A percentile compares a stretch with the other conserved stretches of the same genome.
phyloP scores from a whole-genome alignment of 2,113 vertebrate genomes.

The Lagopus muta region DNA sequence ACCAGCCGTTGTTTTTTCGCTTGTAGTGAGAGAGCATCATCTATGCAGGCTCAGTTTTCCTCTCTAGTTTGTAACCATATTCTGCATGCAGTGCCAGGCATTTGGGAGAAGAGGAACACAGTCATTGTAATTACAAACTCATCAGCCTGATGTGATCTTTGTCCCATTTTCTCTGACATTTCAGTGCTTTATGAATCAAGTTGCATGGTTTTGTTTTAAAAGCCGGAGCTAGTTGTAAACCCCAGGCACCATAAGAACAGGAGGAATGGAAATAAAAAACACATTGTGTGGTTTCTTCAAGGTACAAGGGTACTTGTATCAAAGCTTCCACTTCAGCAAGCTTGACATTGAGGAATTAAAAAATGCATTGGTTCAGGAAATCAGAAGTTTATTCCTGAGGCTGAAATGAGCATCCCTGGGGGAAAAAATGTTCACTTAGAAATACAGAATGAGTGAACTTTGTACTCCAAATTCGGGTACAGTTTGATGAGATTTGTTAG shows the following conservation, averaged over 20 bases:
- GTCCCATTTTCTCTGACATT: not conserved
- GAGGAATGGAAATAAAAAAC: not conserved
- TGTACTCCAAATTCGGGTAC: not conserved
- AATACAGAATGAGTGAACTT: not conserved
- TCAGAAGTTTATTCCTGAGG: too few species aligned
- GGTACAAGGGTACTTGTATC: not conserved
- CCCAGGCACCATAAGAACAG: not conserved
- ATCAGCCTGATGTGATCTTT: not conserved
- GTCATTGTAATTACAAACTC: not conserved
- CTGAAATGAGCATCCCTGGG: not conserved
- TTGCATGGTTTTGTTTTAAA: not conserved
- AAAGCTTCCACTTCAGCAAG: not conserved
- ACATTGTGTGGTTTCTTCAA: too few species aligned
- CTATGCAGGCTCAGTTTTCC: not conserved
- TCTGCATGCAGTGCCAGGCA: accelerated
- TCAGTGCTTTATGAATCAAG: not conserved
- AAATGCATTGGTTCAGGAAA: not conserved
- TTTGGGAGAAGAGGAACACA: not conserved
- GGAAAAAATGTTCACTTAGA: not conserved
- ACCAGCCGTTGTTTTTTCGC: not conserved
- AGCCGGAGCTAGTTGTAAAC: not conserved
- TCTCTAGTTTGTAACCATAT: not conserved
- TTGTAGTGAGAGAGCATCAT: not conserved
- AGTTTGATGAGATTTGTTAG: not conserved
- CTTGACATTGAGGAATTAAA: not conserved